Conservation (phyloP, 2,888 invertebrate species). For the Dermolepida albohirtum region DNA sequence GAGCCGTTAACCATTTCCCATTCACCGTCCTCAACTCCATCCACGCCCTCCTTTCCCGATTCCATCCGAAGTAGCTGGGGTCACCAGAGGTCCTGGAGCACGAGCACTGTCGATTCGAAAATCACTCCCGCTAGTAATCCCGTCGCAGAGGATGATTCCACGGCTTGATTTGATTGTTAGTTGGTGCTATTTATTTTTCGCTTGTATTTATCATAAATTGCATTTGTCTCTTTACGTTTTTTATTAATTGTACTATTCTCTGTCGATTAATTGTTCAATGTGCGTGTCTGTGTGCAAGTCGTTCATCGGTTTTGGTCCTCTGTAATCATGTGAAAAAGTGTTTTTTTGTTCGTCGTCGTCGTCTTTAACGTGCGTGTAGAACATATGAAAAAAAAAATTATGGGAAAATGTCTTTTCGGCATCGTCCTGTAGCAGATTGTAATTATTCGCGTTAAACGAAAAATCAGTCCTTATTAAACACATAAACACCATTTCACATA, state of each 20-base stretch:
- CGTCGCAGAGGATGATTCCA: conserved; percentile 45
- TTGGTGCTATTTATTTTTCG: conserved; percentile 32
- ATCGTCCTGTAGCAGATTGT: too few relatives aligned
- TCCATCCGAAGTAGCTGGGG: conserved; percentile 57
- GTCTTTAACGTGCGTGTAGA: conserved; percentile 4
- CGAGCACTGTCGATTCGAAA: conserved; percentile 53
- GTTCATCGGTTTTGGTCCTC: conserved; percentile 18
- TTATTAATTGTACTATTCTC: neutral
- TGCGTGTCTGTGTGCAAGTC: conserved; percentile 29
- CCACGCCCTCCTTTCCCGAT: conserved; percentile 60
- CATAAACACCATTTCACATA: too few relatives aligned
- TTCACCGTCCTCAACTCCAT: conserved; percentile 56
- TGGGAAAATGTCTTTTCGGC: too few relatives aligned
- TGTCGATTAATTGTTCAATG: conserved; percentile 32
- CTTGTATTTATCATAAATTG: conserved; percentile 30
- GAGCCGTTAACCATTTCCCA: conserved; percentile 45
- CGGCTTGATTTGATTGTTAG: conserved; percentile 41
- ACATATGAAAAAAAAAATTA: neutral
- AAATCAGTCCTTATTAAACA: too few relatives aligned
- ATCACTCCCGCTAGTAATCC: conserved; percentile 40
- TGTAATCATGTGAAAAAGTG: conserved; percentile 35
- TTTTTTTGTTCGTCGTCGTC: conserved; percentile 2
- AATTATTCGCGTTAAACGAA: too few relatives aligned
- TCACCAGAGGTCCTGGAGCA: conserved; percentile 62
- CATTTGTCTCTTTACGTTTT: conserved; percentile 12